phyloP scores from a whole-genome alignment of 2,797 vertebrate genomes.

The Acrossocheilus fasciatus region DNA sequence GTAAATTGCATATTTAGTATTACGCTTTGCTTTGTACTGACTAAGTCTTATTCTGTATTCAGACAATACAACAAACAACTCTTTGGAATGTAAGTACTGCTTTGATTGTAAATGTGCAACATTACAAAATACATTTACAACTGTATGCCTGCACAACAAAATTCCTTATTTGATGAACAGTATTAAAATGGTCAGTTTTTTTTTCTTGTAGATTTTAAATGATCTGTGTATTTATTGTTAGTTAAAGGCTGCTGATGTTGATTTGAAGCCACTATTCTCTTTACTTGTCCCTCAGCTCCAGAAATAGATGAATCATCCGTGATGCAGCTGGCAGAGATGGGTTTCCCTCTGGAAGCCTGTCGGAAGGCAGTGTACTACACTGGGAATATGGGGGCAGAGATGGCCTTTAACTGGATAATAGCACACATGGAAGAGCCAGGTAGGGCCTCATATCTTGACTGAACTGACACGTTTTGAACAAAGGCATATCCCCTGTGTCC shows the following conservation, averaged over 20 bases:
- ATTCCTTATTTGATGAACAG: background rate
- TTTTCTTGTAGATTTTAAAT: background rate
- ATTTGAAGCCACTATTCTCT: slow-evolving; percentile 23
- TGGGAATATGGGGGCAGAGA: slow-evolving; percentile 95
- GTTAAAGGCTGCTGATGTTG: slow-evolving; percentile 38
- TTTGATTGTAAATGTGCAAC: slow-evolving; percentile 30
- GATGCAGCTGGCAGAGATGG: slow-evolving; percentile 99
- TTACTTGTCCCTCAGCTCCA: slow-evolving; percentile 80
- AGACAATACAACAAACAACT: slow-evolving; percentile 89
- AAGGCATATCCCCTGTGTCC: background rate
- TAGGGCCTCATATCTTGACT: slow-evolving; percentile 70
- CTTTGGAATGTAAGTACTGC: slow-evolving; percentile 89
- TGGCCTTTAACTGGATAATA: slow-evolving; percentile 99
- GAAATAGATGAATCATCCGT: slow-evolving; percentile 95
- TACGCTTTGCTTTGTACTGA: background rate
- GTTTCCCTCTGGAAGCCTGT: slow-evolving; percentile 95
- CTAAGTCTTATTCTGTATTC: slow-evolving; percentile 57
- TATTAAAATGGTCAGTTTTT: background rate
- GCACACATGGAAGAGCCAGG: slow-evolving; percentile 99
- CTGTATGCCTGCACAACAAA: background rate
- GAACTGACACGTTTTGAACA: background rate
- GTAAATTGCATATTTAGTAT: background rate
- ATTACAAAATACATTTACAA: background rate
- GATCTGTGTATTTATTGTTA: slow-evolving; percentile 35
- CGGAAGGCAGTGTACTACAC: slow-evolving; percentile 98